These are phyloP conservation scores for Candoia aspera DNA, from an alignment of 2,113 vertebrate species.

Conservation along the genomic window DNA sequence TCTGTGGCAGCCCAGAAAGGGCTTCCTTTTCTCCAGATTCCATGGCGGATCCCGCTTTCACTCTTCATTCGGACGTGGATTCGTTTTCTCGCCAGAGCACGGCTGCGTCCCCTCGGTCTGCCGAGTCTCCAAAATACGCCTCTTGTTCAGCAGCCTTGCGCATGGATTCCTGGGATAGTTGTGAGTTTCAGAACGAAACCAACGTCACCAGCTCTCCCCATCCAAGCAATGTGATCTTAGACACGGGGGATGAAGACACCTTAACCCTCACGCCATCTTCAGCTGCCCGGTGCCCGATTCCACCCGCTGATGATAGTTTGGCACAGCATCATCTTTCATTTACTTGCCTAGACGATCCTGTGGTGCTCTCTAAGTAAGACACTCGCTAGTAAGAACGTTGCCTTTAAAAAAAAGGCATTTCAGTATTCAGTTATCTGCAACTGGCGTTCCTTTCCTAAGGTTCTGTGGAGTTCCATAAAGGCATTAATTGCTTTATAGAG, in stretches of 20 bases:
- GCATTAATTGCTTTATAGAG: not conserved
- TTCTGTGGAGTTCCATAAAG: not conserved
- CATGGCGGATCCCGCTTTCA: constrained; percentile 71
- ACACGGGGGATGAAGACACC: constrained; percentile 77
- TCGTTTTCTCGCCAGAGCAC: constrained; percentile 79
- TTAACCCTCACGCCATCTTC: constrained; percentile 73
- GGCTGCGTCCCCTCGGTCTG: constrained; percentile 64
- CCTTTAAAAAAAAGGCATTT: not conserved
- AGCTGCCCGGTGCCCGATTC: constrained; percentile 58
- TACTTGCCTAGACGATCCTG: constrained; percentile 84
- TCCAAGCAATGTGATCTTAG: constrained; percentile 53
- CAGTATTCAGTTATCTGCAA: no score
- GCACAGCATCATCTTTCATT: constrained; percentile 69
- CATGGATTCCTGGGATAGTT: constrained; percentile 60
- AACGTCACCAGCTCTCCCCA: constrained; percentile 54
- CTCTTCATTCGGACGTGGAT: constrained; percentile 78
- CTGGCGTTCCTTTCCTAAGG: not conserved
- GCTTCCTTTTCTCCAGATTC: constrained; percentile 83
- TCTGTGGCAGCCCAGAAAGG: constrained; percentile 66
- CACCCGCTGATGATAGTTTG: constrained; percentile 62
- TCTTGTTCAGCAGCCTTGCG: constrained; percentile 53
- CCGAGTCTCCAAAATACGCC: constrained; percentile 58
- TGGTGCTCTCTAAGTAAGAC: constrained; percentile 89
- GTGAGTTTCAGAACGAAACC: constrained; percentile 55
- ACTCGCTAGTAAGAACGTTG: not conserved